Percentiles rank a stretch among this genome's conserved stretches.
These are phyloP conservation scores for Sorex fumeus DNA, from an alignment of 2,113 vertebrate genomes.

Conservation along the genomic window DNA sequence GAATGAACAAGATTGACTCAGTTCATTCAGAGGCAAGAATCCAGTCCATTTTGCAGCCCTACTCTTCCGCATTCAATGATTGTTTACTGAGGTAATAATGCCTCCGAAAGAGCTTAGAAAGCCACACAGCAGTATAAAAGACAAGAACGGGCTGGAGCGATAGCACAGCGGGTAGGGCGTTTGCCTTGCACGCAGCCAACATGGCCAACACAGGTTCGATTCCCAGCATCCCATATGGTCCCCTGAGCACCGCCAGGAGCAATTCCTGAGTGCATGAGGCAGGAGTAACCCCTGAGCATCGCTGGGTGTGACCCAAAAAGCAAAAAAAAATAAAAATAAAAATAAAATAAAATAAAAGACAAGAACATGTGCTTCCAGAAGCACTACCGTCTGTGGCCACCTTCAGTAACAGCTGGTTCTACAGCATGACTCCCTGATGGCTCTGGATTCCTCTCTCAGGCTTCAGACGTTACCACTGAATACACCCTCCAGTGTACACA, in stretches of 20 bases:
- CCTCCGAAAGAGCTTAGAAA: not conserved
- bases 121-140: not conserved
- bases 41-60: not conserved
- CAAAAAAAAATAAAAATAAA: too few species aligned
- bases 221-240: too few species aligned
- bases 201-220: too few species aligned
- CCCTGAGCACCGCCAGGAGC: too few species aligned
- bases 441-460: not conserved
- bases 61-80: not conserved
- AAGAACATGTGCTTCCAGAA: not conserved
- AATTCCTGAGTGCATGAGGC: too few species aligned
- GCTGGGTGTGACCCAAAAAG: too few species aligned
- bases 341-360: too few species aligned
- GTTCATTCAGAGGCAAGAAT: too few species aligned
- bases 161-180: too few species aligned
- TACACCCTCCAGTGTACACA: not conserved
- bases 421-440: rapidly evolving
- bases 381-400: rapidly evolving
- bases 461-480: not conserved
- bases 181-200: too few species aligned
- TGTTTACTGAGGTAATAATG: not conserved
- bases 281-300: too few species aligned
- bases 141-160: too few species aligned
- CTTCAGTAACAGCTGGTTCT: not conserved
- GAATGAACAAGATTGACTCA: not conserved